Percentiles rank a stretch among this genome's conserved stretches.
phyloP scores from a whole-genome alignment of 2,888 invertebrate species.

The Tyria jacobaeae region DNA sequence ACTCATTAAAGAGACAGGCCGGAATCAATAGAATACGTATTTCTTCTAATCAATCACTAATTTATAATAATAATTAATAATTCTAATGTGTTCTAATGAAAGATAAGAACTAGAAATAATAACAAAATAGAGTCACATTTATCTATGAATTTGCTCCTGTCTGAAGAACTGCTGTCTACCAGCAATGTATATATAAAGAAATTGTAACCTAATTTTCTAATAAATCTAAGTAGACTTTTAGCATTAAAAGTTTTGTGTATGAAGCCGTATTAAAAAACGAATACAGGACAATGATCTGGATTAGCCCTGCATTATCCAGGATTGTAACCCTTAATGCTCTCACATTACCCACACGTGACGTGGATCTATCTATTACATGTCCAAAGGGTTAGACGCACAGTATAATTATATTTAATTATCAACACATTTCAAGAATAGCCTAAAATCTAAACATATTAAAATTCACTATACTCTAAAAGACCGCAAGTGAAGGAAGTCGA shows the following conservation, averaged over 20 bases:
- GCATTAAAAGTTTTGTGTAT: not conserved
- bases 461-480: not conserved
- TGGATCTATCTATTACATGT: slow-evolving; percentile 16
- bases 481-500: not conserved
- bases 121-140: too few relatives aligned
- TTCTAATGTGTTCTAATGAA: too few relatives aligned
- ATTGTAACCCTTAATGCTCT: slow-evolving; percentile 21
- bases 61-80: too few relatives aligned
- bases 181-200: not conserved
- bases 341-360: slow-evolving; percentile 24
- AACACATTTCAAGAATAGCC: slow-evolving; percentile 6
- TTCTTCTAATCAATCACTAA: too few relatives aligned
- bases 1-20: too few relatives aligned
- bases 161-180: too few relatives aligned
- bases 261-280: slow-evolving; percentile 22
- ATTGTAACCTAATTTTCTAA: not conserved
- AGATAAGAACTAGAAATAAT: too few relatives aligned
- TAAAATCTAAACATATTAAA: not conserved
- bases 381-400: slow-evolving; percentile 10
- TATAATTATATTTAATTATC: not conserved
- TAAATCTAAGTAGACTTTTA: not conserved
- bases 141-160: too few relatives aligned
- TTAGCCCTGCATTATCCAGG: slow-evolving; percentile 26
- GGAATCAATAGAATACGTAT: too few relatives aligned
- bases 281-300: slow-evolving; percentile 10